Conservation (phyloP, 1,140 invertebrate genomes). For the Euura lappo region DNA sequence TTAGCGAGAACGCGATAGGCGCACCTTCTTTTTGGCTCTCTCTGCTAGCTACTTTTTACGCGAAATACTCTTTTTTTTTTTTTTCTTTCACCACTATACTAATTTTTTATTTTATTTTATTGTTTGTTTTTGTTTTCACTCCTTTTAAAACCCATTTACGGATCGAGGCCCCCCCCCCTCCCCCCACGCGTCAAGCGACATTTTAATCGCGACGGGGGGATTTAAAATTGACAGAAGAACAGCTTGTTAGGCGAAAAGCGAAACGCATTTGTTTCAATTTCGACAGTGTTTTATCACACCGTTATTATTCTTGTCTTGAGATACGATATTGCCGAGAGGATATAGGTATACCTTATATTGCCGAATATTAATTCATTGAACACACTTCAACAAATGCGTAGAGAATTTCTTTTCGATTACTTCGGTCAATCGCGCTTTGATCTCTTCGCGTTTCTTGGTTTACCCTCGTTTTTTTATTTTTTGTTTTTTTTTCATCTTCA, state of each 20-base stretch:
- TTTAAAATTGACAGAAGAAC: neutral
- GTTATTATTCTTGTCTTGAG: too few relatives aligned
- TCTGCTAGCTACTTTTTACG: conserved; percentile 30
- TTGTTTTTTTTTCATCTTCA: too few relatives aligned
- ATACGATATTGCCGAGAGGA: too few relatives aligned
- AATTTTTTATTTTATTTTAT: conserved; percentile 27
- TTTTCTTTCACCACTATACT: neutral
- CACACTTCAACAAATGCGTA: too few relatives aligned
- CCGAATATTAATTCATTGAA: too few relatives aligned
- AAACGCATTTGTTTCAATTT: neutral
- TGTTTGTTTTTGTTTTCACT: conserved; percentile 14
- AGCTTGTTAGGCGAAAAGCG: neutral
- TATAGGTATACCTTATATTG: too few relatives aligned
- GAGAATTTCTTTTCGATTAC: too few relatives aligned
- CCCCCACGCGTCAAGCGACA: neutral
- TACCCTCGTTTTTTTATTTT: too few relatives aligned
- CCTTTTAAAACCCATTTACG: conserved; percentile 12
- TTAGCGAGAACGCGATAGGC: conserved; percentile 6
- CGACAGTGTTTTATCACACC: neutral
- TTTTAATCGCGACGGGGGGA: conserved; percentile 1
- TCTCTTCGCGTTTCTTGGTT: too few relatives aligned
- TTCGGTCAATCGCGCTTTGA: too few relatives aligned
- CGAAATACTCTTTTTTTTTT: conserved; percentile 12
- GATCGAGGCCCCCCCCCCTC: neutral
- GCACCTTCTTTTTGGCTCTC: conserved; percentile 26